Evolutionary conservation across 1,140 invertebrate genomes (phyloP).

Genomic region (Anastatus disparis): DNA sequence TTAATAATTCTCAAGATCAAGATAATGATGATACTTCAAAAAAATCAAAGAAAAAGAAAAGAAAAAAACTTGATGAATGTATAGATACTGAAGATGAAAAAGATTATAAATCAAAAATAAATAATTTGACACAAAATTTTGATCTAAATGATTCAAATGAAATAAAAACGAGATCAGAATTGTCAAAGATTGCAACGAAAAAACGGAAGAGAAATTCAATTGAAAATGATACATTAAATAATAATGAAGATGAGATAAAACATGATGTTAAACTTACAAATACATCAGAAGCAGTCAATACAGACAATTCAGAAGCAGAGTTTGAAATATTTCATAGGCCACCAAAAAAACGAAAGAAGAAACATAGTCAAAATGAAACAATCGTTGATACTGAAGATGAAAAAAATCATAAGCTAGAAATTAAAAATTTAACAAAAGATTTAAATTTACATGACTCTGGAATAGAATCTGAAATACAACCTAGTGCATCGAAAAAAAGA

Average conservation of each 20-base stretch:
- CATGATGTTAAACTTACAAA: no score
- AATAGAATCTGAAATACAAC: no score
- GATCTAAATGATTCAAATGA: background rate
- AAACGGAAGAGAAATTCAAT: conserved; percentile 28
- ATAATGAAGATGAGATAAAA: conserved; percentile 1
- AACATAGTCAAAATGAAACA: no score
- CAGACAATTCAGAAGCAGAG: background rate
- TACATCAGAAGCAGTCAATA: no score
- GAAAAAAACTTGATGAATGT: background rate
- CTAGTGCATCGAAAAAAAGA: no score
- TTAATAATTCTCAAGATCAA: background rate
- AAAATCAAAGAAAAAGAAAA: conserved; percentile 13
- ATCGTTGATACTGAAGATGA: background rate
- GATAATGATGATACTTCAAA: background rate
- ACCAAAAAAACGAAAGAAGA: conserved; percentile 23
- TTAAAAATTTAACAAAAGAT: no score
- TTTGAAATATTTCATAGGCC: background rate
- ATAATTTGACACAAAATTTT: background rate
- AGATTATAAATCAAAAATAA: background rate
- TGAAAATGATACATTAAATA: background rate
- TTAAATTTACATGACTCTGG: no score
- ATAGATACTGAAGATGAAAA: conserved; percentile 7
- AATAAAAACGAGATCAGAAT: background rate
- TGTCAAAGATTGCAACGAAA: background rate
- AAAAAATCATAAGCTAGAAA: background rate